phyloP scores from a whole-genome alignment of 2,797 vertebrate species.

The Tenualosa ilisha region DNA sequence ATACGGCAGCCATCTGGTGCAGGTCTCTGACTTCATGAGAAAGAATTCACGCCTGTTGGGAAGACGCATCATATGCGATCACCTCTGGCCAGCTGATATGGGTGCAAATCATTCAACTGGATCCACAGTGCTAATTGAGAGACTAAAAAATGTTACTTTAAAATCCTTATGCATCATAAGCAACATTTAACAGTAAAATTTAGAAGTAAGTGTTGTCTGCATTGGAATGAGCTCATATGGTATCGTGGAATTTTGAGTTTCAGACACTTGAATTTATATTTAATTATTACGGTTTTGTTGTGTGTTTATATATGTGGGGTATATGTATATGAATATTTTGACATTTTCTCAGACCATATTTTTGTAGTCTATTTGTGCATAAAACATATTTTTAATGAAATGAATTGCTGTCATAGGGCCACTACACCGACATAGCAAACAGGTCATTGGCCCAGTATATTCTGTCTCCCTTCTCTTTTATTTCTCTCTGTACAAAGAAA shows the following conservation, averaged over 20 bases:
- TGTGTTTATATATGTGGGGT: no score
- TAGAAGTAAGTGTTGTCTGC: background rate
- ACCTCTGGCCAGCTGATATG: background rate
- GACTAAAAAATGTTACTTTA: background rate
- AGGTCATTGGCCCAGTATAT: background rate
- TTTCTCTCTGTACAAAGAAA: background rate
- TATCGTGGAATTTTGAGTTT: no score
- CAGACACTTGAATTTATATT: background rate
- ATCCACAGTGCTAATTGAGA: background rate
- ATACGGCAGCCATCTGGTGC: conserved; percentile 64
- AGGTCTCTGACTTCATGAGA: background rate
- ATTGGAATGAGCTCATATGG: no score
- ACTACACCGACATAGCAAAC: background rate
- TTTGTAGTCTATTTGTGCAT: no score
- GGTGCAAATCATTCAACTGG: background rate
- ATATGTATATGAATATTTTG: no score
- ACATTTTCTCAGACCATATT: no score
- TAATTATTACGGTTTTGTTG: background rate
- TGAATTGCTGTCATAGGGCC: background rate
- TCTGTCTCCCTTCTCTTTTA: background rate
- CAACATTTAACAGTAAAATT: background rate
- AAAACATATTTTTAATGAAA: no score
- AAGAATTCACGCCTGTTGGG: background rate
- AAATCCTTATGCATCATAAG: background rate
- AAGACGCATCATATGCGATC: background rate